A percentile compares a stretch with the other conserved stretches of the same genome.
These are phyloP conservation scores for Lycia hirtaria DNA, from an alignment of 2,888 invertebrate genomes.

Conservation along the genomic window DNA sequence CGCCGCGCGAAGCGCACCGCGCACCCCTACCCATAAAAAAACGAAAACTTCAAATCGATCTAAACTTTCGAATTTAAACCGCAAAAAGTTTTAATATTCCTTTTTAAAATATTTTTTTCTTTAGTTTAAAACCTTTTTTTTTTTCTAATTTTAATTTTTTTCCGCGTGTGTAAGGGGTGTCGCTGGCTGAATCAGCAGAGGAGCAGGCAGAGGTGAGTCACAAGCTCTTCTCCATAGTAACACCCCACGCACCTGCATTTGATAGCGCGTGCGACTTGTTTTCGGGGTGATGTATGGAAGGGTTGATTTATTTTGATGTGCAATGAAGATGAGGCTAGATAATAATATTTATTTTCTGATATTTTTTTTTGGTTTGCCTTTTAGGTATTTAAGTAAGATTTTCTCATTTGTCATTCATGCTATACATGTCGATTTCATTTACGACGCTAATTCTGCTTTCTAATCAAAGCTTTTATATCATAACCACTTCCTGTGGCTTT, in stretches of 20 bases:
- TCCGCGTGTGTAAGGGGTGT: constrained; percentile 67
- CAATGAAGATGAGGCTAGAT: background rate
- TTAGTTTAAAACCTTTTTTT: constrained; percentile 38
- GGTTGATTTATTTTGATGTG: constrained; percentile 24
- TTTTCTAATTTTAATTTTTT: constrained; percentile 33
- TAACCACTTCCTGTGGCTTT: no score
- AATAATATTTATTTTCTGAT: background rate
- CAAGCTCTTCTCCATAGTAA: constrained; percentile 76
- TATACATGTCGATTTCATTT: no score
- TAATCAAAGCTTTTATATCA: no score
- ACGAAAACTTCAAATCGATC: constrained; percentile 35
- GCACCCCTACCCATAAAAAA: constrained; percentile 66
- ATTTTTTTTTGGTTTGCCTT: background rate
- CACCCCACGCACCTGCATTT: constrained; percentile 70
- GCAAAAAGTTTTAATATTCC: constrained; percentile 15
- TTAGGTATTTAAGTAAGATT: no score
- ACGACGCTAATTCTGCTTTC: no score
- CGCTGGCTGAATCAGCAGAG: constrained; percentile 77
- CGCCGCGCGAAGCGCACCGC: constrained; percentile 77
- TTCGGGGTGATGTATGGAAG: constrained; percentile 31
- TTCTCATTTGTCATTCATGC: no score
- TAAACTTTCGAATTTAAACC: constrained; percentile 45
- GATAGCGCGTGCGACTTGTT: constrained; percentile 44
- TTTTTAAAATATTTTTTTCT: constrained; percentile 39
- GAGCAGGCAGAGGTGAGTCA: constrained; percentile 78